phyloP scores from a whole-genome alignment of 2,113 vertebrate species.

The Crocuta crocuta region DNA sequence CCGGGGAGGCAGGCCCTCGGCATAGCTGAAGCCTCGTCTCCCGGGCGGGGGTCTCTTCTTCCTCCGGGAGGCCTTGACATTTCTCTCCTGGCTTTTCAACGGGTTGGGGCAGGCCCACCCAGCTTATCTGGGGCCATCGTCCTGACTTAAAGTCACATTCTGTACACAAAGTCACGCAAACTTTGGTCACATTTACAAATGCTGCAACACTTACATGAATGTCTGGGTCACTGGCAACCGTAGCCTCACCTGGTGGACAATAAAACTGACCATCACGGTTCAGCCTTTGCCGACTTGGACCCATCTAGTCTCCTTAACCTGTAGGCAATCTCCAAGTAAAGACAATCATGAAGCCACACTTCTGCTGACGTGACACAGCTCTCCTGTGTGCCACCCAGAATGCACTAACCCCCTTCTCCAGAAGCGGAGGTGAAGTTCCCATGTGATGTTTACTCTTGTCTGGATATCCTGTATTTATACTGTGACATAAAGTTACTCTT shows the following conservation, averaged over 20 bases:
- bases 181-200: background rate
- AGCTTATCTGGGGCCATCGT: too few relatives aligned
- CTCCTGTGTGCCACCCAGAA: rapidly evolving
- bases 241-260: background rate
- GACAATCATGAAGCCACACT: too few relatives aligned
- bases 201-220: background rate
- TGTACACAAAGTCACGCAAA: background rate
- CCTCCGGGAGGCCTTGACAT: background rate
- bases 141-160: background rate
- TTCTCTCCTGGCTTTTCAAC: background rate
- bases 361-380: rapidly evolving
- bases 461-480: too few relatives aligned
- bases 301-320: rapidly evolving
- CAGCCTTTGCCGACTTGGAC: background rate
- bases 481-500: background rate
- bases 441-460: rapidly evolving
- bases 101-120: background rate
- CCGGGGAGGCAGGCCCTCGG: background rate
- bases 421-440: rapidly evolving
- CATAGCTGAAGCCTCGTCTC: too few relatives aligned
- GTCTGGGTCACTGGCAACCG: background rate
- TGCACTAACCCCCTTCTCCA: background rate
- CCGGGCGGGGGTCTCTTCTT: background rate
- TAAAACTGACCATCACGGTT: rapidly evolving
- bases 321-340: rapidly evolving